A percentile compares a stretch with the other conserved stretches of the same genome.
These are phyloP conservation scores for Ormyrus labotus DNA, from an alignment of 2,888 invertebrate genomes.

Conservation along the genomic window DNA sequence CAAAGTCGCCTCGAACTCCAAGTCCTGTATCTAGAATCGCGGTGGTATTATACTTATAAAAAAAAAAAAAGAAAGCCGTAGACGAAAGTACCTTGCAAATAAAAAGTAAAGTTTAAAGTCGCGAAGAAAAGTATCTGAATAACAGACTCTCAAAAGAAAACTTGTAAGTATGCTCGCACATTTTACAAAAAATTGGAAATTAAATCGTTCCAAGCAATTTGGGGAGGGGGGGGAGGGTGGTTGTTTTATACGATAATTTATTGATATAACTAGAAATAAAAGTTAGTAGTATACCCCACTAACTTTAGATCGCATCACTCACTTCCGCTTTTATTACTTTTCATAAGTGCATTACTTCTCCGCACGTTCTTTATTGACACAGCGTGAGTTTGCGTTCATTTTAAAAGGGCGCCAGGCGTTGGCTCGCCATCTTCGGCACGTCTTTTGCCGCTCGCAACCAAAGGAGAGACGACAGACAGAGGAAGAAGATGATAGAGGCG, in stretches of 20 bases:
- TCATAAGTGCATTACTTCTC: not conserved
- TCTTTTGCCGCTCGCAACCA: not conserved
- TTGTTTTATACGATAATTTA: too few species aligned
- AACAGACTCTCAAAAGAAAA: too few species aligned
- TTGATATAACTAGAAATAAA: not conserved
- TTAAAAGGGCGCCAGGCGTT: conserved; percentile 30
- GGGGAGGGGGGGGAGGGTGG: not conserved
- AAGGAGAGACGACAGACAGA: not conserved
- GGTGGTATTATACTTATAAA: too few species aligned
- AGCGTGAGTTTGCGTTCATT: conserved; percentile 34
- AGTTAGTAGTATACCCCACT: conserved; percentile 21
- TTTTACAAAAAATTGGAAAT: too few species aligned
- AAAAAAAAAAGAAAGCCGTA: too few species aligned
- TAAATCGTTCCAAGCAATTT: too few species aligned
- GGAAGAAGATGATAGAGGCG: not conserved
- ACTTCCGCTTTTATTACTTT: not conserved
- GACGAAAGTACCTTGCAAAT: too few species aligned
- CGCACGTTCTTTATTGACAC: conserved; percentile 42
- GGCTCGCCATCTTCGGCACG: conserved; percentile 16
- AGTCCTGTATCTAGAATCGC: too few species aligned
- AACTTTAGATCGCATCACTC: conserved; percentile 17
- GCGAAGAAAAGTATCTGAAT: too few species aligned
- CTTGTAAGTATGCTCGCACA: too few species aligned
- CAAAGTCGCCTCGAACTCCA: too few species aligned
- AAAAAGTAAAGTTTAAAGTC: too few species aligned